phyloP scores from a whole-genome alignment of 1,140 invertebrate genomes.

The Leptopilina boulardi region DNA sequence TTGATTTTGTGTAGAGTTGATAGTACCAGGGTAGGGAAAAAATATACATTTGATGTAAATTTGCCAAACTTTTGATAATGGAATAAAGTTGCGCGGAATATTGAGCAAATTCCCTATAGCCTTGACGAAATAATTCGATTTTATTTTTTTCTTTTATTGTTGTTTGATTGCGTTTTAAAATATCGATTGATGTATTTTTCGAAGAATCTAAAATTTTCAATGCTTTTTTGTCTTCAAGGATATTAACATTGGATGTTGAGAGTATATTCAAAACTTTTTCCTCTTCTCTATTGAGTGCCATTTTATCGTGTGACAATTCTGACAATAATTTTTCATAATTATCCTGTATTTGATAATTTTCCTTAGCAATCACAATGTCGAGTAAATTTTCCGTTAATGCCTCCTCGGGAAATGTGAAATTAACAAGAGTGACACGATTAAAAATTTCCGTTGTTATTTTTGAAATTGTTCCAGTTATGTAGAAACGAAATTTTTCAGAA shows the following conservation, averaged over 20 bases:
- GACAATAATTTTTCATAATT: conserved; percentile 81
- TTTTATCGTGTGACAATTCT: conserved; percentile 80
- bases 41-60: conserved; percentile 86
- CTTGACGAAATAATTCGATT: conserved; percentile 78
- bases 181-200: conserved; percentile 79
- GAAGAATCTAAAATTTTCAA: conserved; percentile 82
- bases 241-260: conserved; percentile 81
- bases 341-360: conserved; percentile 82
- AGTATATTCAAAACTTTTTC: conserved; percentile 83
- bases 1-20: conserved; percentile 80
- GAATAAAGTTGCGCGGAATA: conserved; percentile 83
- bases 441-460: conserved; percentile 80
- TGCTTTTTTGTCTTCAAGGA: conserved; percentile 85
- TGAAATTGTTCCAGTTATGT: conserved; percentile 73
- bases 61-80: conserved; percentile 79
- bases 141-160: conserved; percentile 65
- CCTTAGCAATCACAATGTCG: conserved; percentile 81
- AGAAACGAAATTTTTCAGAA: conserved; percentile 62
- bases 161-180: conserved; percentile 79
- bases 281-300: conserved; percentile 82
- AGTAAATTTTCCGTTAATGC: conserved; percentile 83
- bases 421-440: conserved; percentile 81
- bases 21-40: conserved; percentile 83
- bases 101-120: conserved; percentile 80
- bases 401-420: conserved; percentile 83